phyloP scores from a whole-genome alignment of 1,140 invertebrate species.

The Euwallacea similis region DNA sequence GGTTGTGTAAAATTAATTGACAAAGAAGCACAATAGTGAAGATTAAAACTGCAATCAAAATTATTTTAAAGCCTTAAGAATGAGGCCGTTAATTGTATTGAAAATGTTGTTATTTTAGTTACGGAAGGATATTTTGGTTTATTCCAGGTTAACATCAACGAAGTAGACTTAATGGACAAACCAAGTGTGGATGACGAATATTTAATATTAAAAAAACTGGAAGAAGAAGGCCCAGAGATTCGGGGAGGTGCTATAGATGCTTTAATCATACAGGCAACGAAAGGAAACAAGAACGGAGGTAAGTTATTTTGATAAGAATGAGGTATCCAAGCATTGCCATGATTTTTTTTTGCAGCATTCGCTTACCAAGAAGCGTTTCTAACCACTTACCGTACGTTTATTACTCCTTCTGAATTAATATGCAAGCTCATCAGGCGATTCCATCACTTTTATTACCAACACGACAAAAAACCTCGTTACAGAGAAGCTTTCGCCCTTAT shows the following conservation, averaged over 20 bases:
- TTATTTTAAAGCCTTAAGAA: conserved; percentile 5
- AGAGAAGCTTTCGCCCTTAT: conserved; percentile 86
- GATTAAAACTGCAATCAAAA: no score
- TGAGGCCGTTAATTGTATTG: not conserved
- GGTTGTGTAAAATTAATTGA: no score
- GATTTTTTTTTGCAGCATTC: conserved; percentile 63
- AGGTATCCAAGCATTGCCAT: not conserved
- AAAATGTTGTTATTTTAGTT: no score
- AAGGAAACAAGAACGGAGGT: conserved; percentile 81
- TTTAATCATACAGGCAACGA: conserved; percentile 90
- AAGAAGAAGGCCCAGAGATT: conserved; percentile 85
- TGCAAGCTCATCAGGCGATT: conserved; percentile 85
- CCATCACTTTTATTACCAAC: conserved; percentile 78
- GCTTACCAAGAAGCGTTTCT: conserved; percentile 96
- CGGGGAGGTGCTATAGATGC: conserved; percentile 89
- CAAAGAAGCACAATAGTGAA: no score
- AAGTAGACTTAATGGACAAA: conserved; percentile 68
- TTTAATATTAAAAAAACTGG: conserved; percentile 74
- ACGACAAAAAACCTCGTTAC: conserved; percentile 76
- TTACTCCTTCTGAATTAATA: conserved; percentile 84
- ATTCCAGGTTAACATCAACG: conserved; percentile 34
- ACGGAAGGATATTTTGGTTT: not conserved
- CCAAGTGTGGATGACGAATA: conserved; percentile 74
- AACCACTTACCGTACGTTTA: conserved; percentile 94
- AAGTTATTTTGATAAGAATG: conserved; percentile 17